A percentile compares a stretch with the other conserved stretches of the same genome.
phyloP scores from a whole-genome alignment of 1,140 invertebrate species.

The Oncopeltus fasciatus region DNA sequence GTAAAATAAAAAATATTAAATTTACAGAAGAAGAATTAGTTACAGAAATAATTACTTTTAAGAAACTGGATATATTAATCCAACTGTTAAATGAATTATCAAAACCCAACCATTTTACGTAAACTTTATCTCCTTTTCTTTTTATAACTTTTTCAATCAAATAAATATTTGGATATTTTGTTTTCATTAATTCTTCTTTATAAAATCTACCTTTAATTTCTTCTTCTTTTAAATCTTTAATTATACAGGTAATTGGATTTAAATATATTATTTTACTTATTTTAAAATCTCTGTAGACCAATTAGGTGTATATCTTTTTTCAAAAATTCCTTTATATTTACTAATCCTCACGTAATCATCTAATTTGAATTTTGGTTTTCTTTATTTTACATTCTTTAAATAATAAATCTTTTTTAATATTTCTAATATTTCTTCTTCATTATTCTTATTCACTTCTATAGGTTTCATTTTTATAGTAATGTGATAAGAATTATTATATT shows the following conservation, averaged over 20 bases:
- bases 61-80: too few species aligned
- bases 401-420: neutral
- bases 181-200: constrained; percentile 12
- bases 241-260: constrained; percentile 5
- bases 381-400: neutral
- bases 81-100: neutral
- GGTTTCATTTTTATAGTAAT: neutral
- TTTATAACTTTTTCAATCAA: constrained; percentile 25
- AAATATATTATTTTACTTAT: constrained; percentile 11
- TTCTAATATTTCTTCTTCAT: neutral
- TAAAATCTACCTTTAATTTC: constrained; percentile 16
- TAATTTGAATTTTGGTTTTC: neutral
- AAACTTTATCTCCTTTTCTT: constrained; percentile 9
- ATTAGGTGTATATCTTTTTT: constrained; percentile 15
- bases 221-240: constrained; percentile 8
- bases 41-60: too few species aligned
- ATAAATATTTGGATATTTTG: constrained; percentile 26
- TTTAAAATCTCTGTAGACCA: constrained; percentile 16
- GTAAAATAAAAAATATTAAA: too few species aligned
- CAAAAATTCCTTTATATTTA: constrained; percentile 15
- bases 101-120: constrained; percentile 21
- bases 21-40: too few species aligned
- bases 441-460: neutral
- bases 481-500: neutral
- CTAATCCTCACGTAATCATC: constrained; percentile 16